These are phyloP conservation scores for Nyctereutes procyonoides DNA, from an alignment of 2,113 vertebrate species.

Conservation along the genomic window DNA sequence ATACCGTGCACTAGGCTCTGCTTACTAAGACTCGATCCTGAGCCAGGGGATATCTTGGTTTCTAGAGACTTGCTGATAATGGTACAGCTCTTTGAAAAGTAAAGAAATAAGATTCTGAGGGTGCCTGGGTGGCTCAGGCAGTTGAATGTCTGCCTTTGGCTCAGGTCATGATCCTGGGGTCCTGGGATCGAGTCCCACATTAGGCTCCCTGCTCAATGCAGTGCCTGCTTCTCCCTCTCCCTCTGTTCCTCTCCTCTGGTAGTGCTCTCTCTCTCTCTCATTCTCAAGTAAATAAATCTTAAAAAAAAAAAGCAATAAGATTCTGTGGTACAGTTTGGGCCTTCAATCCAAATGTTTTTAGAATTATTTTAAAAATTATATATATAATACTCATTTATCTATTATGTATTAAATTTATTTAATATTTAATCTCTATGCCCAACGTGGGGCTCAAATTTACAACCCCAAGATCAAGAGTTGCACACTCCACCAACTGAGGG, in stretches of 20 bases:
- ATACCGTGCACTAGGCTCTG: not conserved
- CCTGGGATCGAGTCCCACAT: too few relatives aligned
- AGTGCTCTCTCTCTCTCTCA: too few relatives aligned
- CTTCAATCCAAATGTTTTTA: not conserved
- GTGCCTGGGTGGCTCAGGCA: too few relatives aligned
- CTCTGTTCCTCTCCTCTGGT: too few relatives aligned
- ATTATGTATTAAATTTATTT: not conserved
- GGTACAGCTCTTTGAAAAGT: not conserved
- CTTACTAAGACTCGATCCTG: not conserved
- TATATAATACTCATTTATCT: not conserved
- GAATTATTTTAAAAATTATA: not conserved
- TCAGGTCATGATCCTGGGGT: too few relatives aligned
- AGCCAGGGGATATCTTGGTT: not conserved
- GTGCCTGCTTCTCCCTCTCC: too few relatives aligned
- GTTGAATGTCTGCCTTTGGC: too few relatives aligned
- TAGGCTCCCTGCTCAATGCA: too few relatives aligned
- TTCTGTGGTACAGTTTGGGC: not conserved
- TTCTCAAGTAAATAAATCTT: too few relatives aligned
- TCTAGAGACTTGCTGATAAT: not conserved
- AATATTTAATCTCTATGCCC: not conserved
- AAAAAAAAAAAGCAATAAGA: not conserved
- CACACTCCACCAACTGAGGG: not conserved
- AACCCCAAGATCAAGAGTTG: not conserved
- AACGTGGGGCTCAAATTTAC: not conserved
- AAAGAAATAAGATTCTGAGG: not conserved